phyloP scores from a whole-genome alignment of 2,888 invertebrate species.

The Cryptocheilus praepositus region DNA sequence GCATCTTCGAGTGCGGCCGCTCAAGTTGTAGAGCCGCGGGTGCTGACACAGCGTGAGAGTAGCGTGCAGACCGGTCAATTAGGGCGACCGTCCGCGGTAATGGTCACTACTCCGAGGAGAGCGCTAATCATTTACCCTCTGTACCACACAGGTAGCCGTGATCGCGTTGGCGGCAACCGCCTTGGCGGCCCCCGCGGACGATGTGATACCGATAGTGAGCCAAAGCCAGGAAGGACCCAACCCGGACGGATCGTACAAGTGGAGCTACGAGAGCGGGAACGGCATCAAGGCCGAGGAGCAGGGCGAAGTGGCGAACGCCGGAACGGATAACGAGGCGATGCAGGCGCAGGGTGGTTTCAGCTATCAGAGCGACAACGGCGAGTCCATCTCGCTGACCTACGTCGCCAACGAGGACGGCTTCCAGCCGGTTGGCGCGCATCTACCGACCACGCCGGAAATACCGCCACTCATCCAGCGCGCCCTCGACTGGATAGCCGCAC shows the following conservation, averaged over 20 bases:
- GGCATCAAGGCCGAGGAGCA: constrained; percentile 74
- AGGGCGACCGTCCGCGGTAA: too few species aligned
- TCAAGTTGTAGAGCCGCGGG: too few species aligned
- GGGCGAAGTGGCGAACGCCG: constrained; percentile 67
- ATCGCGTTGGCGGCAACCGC: constrained; percentile 56
- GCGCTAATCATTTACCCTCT: too few species aligned
- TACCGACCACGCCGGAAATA: constrained; percentile 72
- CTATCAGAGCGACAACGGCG: constrained; percentile 72
- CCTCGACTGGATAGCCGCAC: constrained; percentile 67
- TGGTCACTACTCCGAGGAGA: too few species aligned
- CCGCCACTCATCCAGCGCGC: constrained; percentile 71
- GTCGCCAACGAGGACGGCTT: constrained; percentile 74
- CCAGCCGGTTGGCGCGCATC: constrained; percentile 71
- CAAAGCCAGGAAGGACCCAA: constrained; percentile 68
- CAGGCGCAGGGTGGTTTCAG: constrained; percentile 70
- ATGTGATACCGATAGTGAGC: constrained; percentile 66
- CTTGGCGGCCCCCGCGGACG: constrained; percentile 51
- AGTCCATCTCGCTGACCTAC: constrained; percentile 69
- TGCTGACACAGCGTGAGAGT: too few species aligned
- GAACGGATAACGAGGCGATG: constrained; percentile 65
- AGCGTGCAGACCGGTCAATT: too few species aligned
- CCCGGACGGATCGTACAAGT: constrained; percentile 70
- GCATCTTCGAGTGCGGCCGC: too few species aligned
- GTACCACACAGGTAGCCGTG: constrained; percentile 50
- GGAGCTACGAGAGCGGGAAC: constrained; percentile 74